Evolutionary conservation across 1,140 invertebrate species (phyloP), one percentile per base, ranked within the genome.

Genomic region (Drosophila malerkotliana): DNA sequence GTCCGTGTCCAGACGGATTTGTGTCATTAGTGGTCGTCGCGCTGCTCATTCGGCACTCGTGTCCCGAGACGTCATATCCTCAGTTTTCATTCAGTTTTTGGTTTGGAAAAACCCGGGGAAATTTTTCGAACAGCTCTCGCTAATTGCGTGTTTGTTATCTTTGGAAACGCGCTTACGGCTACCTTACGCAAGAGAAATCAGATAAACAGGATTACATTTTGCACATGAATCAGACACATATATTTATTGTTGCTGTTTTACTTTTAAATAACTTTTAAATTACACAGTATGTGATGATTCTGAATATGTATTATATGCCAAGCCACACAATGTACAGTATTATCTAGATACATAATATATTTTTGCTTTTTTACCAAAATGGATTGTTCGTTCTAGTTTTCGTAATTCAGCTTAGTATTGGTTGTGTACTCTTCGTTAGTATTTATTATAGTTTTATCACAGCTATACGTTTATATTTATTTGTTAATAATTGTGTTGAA

Each of bases 391-490:
- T 60, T 62, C 5, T 15, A 55, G 49, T 79, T 51, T 58, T 67
- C 44, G 47, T 62, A 71, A 69, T 82, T 87, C 75, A 78, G 79
- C 79, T 82, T 79, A 61, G 34, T 78, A 66, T 58, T 77, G 51
- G 14, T 68, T 75, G 77, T 80, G 72, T 84, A 72, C 82, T 76
- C 57, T 59, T 80, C 64, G 74, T 85, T 77, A 55, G 60, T 85
- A 15, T 44, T 77, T 76, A 78, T 88, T 74, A 79, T 82, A 72
- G 64, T 61, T 88, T 88, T 88, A 88, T 88, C 83, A 88, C 83
- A 88, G 83, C 84, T 88, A 89, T 88, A 88, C 72, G 79, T 88
- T 88, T 88, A 88, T 83, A 67, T 73, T 82, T 87, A 69, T 63
- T 55, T 83, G 62, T 67, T 61, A 61, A 79, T 68, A 77, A 78